Conservation (phyloP, 2,888 invertebrate species). For the Belgica antarctica region DNA sequence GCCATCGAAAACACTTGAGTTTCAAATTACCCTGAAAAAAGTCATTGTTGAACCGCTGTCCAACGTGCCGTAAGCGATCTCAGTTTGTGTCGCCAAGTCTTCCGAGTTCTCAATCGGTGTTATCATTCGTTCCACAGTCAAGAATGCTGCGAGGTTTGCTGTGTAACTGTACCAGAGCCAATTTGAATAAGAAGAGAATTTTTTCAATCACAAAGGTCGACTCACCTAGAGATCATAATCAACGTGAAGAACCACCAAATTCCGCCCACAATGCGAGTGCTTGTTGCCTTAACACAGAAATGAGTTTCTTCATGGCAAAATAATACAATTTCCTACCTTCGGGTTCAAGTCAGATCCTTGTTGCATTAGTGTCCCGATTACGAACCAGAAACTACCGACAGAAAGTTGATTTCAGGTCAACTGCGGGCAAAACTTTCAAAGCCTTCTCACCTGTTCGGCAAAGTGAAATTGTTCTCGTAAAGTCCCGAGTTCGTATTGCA, state of each 20-base stretch:
- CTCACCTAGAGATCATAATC: constrained; percentile 83
- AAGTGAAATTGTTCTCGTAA: constrained; percentile 75
- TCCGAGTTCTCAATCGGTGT: constrained; percentile 83
- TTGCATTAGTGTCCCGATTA: constrained; percentile 84
- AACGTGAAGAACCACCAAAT: constrained; percentile 93
- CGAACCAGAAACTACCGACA: constrained; percentile 73
- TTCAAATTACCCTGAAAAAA: constrained; percentile 69
- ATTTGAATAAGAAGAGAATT: too few relatives aligned
- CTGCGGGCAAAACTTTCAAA: neutral
- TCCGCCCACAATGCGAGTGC: constrained; percentile 77
- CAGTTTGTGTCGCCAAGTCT: constrained; percentile 77
- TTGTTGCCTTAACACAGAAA: neutral
- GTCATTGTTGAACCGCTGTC: constrained; percentile 84
- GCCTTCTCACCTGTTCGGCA: constrained; percentile 60
- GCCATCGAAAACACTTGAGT: neutral
- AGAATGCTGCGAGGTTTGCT: constrained; percentile 86
- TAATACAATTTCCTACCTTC: too few relatives aligned
- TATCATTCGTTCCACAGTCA: constrained; percentile 85
- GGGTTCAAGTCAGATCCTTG: constrained; percentile 79
- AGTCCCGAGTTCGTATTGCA: constrained; percentile 61
- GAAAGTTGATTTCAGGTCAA: too few relatives aligned
- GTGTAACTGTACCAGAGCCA: too few relatives aligned
- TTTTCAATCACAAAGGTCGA: too few relatives aligned
- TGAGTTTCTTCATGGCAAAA: neutral
- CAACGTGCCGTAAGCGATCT: constrained; percentile 80